phyloP scores from a whole-genome alignment of 2,888 invertebrate genomes.

The Melolontha melolontha region DNA sequence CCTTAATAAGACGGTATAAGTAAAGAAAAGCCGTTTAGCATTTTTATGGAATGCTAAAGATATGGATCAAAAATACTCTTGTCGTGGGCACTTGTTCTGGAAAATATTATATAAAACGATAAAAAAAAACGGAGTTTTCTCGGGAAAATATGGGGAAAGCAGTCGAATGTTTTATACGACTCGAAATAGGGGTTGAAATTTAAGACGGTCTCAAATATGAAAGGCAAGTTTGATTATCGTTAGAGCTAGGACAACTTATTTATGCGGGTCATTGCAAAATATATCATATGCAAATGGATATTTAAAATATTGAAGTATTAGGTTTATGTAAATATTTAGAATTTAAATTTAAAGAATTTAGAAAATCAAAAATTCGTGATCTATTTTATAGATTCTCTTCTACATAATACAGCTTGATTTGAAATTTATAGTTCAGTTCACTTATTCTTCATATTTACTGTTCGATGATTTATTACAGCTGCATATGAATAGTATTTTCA shows the following conservation, averaged over 20 bases:
- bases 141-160: conserved; percentile 49
- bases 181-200: conserved; percentile 11
- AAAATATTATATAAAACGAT: conserved; percentile 54
- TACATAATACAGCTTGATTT: too few species aligned
- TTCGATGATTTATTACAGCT: too few species aligned
- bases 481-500: too few species aligned
- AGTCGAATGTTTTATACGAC: conserved; percentile 35
- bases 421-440: too few species aligned
- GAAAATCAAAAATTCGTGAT: too few species aligned
- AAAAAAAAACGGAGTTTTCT: conserved; percentile 52
- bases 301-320: background rate
- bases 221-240: conserved; percentile 18
- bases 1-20: conserved; percentile 50
- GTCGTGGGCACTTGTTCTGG: conserved; percentile 54
- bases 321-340: background rate
- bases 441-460: too few species aligned
- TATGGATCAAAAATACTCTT: conserved; percentile 55
- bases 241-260: conserved; percentile 10
- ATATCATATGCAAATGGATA: conserved; percentile 1
- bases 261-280: conserved; percentile 13
- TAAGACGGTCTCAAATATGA: conserved; percentile 21
- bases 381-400: too few species aligned
- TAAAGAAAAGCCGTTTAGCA: conserved; percentile 53
- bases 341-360: background rate
- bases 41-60: conserved; percentile 54